Evolutionary conservation across 1,140 invertebrate genomes (phyloP).

Genomic region (Lepidurus arcticus): DNA sequence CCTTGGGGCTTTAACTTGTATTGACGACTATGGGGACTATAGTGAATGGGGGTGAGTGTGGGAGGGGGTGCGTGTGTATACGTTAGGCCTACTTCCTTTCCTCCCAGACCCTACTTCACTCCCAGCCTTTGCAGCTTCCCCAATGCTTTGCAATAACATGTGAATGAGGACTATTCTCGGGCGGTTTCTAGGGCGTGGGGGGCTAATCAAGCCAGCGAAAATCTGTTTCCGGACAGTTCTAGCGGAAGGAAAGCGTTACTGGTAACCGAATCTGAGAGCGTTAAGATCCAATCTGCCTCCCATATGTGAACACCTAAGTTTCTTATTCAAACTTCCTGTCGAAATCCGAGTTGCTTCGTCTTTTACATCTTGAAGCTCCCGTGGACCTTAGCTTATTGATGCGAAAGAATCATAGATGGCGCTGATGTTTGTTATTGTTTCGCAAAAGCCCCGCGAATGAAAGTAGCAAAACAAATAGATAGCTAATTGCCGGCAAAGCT

Average conservation of each 20-base stretch:
- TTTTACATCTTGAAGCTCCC: not conserved
- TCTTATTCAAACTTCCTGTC: conserved; percentile 1
- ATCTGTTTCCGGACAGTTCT: not conserved
- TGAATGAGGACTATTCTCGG: not conserved
- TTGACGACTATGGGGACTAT: too few relatives aligned
- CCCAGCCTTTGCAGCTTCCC: not conserved
- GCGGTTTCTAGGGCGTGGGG: not conserved
- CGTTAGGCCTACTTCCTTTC: conserved; percentile 10
- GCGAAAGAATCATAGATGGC: too few relatives aligned
- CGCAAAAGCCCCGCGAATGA: too few relatives aligned
- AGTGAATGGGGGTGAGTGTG: not conserved
- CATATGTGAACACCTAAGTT: conserved; percentile 8
- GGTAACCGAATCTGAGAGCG: not conserved
- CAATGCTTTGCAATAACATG: not conserved
- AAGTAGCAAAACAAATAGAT: too few relatives aligned
- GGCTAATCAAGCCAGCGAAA: conserved; percentile 11
- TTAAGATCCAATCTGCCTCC: not conserved
- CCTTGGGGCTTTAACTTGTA: not conserved
- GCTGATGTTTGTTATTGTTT: too few relatives aligned
- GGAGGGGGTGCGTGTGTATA: not conserved
- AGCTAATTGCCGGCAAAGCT: too few relatives aligned
- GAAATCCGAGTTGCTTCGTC: not conserved
- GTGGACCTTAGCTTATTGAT: too few relatives aligned
- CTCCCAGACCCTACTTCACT: not conserved
- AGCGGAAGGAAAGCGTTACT: not conserved